These are phyloP conservation scores for Papilio aristodemus DNA, from an alignment of 1,140 invertebrate genomes.

Conservation along the genomic window DNA sequence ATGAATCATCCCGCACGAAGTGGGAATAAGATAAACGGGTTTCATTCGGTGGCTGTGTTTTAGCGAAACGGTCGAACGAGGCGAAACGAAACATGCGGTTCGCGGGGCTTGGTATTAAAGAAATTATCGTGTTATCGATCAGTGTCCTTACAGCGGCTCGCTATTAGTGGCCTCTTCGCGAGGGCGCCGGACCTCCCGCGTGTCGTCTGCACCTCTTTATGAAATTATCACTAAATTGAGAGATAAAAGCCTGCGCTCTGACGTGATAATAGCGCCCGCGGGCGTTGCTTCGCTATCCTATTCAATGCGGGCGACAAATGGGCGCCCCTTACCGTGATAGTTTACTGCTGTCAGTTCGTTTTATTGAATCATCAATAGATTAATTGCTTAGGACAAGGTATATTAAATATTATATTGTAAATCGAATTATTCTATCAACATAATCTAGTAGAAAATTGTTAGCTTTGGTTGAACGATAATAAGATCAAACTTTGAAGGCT, in stretches of 20 bases:
- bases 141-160: slow-evolving; percentile 66
- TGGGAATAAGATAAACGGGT: slow-evolving; percentile 29
- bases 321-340: not conserved
- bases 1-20: slow-evolving; percentile 22
- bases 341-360: not conserved
- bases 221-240: slow-evolving; percentile 75
- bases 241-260: slow-evolving; percentile 61
- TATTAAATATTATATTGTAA: too few species aligned
- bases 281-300: slow-evolving; percentile 39
- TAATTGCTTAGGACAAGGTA: too few species aligned
- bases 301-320: slow-evolving; percentile 37
- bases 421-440: too few species aligned
- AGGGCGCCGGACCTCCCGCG: slow-evolving; percentile 63
- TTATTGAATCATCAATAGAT: not conserved
- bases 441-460: too few species aligned
- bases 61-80: slow-evolving; percentile 42
- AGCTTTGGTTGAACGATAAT: too few species aligned
- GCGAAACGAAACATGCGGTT: slow-evolving; percentile 61
- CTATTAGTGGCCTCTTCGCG: slow-evolving; percentile 70
- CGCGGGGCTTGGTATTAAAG: slow-evolving; percentile 61
- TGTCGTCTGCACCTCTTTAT: slow-evolving; percentile 60
- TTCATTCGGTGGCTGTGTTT: slow-evolving; percentile 40
- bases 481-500: too few species aligned
- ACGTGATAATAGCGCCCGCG: slow-evolving; percentile 60
- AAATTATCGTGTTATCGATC: slow-evolving; percentile 75